Percentiles rank a stretch among this genome's conserved stretches.
Evolutionary conservation across 2,888 invertebrate genomes (phyloP).

Genomic region (Spialia ferax): DNA sequence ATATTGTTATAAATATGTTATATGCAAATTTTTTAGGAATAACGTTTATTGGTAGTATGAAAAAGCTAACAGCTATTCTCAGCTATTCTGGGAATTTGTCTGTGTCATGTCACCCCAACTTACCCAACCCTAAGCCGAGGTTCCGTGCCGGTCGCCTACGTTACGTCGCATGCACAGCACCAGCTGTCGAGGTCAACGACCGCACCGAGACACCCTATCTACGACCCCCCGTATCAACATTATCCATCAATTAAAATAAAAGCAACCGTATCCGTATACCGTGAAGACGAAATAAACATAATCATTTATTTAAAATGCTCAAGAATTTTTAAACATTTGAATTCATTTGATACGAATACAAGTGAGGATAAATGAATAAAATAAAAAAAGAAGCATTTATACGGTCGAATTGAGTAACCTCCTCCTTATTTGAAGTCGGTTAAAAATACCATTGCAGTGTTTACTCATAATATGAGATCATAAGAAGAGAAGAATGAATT

Average conservation of each 20-base stretch:
- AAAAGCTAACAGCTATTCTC: background rate
- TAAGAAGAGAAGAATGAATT: no score
- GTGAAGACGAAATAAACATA: constrained; percentile 9
- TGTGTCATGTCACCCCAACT: constrained; percentile 17
- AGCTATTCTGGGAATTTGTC: constrained; percentile 17
- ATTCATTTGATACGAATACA: no score
- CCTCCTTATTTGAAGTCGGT: no score
- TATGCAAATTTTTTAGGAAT: no score
- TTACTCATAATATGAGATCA: no score
- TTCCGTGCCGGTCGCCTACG: constrained; percentile 37
- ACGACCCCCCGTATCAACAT: constrained; percentile 56
- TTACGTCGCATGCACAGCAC: constrained; percentile 44
- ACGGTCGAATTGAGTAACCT: no score
- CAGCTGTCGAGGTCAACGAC: constrained; percentile 76
- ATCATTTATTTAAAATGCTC: background rate
- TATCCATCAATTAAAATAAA: constrained; percentile 48
- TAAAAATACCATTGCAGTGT: no score
- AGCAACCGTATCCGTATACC: background rate
- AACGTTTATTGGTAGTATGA: no score
- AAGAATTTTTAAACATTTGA: background rate
- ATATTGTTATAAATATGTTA: no score
- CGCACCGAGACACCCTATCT: constrained; percentile 60
- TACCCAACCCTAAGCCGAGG: constrained; percentile 32
- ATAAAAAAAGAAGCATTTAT: no score
- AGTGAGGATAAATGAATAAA: no score